Conservation (phyloP, 2,888 invertebrate species). For the Drosophila anomelani region DNA sequence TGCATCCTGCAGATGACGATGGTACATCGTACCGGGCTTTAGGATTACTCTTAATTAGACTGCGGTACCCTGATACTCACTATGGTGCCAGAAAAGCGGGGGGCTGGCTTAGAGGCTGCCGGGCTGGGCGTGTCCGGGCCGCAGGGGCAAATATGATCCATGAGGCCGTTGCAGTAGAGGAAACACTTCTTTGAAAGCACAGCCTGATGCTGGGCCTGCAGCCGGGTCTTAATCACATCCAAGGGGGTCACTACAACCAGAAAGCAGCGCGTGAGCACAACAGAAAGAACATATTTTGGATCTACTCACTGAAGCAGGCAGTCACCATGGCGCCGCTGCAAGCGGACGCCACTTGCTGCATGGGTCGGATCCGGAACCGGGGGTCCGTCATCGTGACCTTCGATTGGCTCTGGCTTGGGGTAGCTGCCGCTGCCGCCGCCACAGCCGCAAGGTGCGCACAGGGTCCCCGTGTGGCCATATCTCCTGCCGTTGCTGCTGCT, state of each 20-base stretch:
- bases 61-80: conserved; percentile 84
- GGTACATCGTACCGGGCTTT: neutral
- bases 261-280: neutral
- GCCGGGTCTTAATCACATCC: conserved; percentile 99
- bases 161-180: conserved; percentile 98
- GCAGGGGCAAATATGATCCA: conserved; percentile 98
- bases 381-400: conserved; percentile 88
- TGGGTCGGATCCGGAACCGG: conserved; percentile 87
- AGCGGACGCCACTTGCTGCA: conserved; percentile 84
- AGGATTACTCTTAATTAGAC: too few relatives aligned
- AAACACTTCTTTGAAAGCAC: conserved; percentile 94
- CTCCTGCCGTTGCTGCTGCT: conserved; percentile 27
- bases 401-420: conserved; percentile 9
- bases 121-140: conserved; percentile 83
- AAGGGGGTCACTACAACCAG: conserved; percentile 94
- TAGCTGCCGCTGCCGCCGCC: conserved; percentile 15
- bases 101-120: conserved; percentile 51
- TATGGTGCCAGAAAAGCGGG: conserved; percentile 91
- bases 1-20: conserved; percentile 91
- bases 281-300: neutral
- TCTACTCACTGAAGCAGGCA: conserved; percentile 91
- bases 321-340: conserved; percentile 94
- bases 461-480: conserved; percentile 36
- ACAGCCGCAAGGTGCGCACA: conserved; percentile 16
- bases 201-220: conserved; percentile 97